These are phyloP conservation scores for Hoplodrina blanda DNA, from an alignment of 2,888 invertebrate genomes.

Conservation along the genomic window DNA sequence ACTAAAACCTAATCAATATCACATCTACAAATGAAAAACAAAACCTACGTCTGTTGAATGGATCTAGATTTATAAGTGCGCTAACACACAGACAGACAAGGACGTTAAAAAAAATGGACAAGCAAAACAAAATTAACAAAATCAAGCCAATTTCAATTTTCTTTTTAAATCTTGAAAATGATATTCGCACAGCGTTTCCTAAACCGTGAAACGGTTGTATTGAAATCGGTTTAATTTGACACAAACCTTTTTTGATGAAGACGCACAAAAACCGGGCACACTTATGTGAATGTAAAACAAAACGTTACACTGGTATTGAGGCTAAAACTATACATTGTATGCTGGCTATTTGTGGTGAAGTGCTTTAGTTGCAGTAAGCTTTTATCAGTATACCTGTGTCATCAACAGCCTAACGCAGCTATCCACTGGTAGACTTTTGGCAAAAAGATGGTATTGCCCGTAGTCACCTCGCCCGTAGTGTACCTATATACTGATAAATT, in stretches of 20 bases:
- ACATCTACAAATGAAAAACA: conserved; percentile 11
- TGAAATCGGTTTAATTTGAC: conserved; percentile 27
- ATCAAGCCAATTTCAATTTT: conserved; percentile 32
- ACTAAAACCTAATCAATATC: conserved; percentile 1
- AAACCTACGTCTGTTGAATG: neutral
- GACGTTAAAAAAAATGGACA: conserved; percentile 1
- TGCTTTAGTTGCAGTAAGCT: conserved; percentile 46
- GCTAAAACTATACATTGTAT: conserved; percentile 11
- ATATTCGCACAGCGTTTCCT: neutral
- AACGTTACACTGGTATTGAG: conserved; percentile 2
- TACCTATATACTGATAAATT: conserved; percentile 44
- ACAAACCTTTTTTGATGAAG: neutral
- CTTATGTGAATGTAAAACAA: conserved; percentile 8
- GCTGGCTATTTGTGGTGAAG: conserved; percentile 23
- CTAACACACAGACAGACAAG: conserved; percentile 1
- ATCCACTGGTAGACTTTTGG: conserved; percentile 11
- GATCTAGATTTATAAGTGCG: conserved; percentile 12
- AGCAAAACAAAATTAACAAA: neutral
- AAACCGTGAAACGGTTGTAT: neutral
- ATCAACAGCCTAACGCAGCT: conserved; percentile 30
- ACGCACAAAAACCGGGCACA: conserved; percentile 13
- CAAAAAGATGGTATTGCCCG: conserved; percentile 34
- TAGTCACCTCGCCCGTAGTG: conserved; percentile 41
- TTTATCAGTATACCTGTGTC: conserved; percentile 51
- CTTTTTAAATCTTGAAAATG: neutral